Evolutionary conservation across 2,797 vertebrate species (phyloP), one percentile per base, ranked within the genome.

Genomic region (Siniperca scherzeri): DNA sequence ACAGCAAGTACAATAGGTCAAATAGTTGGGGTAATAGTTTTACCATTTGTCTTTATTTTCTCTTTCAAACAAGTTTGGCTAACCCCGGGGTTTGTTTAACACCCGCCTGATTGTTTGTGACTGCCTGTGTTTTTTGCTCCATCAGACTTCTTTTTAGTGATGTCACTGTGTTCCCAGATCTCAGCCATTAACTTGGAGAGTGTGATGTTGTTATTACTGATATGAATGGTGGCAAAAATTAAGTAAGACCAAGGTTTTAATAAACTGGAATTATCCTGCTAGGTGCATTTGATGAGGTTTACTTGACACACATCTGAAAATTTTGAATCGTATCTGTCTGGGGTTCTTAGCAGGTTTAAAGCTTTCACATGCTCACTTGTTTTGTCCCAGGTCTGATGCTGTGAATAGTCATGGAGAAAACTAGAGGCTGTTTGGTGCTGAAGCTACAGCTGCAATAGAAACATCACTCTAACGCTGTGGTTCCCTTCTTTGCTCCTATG

Each of bases 381-480:
- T 81, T 80, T 82, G 76, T 79, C 91, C 94, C 93, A 93, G 92
- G 93, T 94, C 94, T 92, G 89, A 91, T 89, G 78, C 86, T 91
- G 87, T 84, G 70, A 80, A 83, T 90, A 80, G 83, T 94, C 90
- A 88, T 91, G 89, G 89, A 92, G 87, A 87, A 80, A 92, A 83
- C 79, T 91, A 84, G 88, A 91, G 86, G 91, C 88, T 90, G 87
- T 87, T 86, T 85, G 77, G 77, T 88, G 80, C 90, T 88, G 72
- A 83, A 75, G 78, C 84, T 90, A 40, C 83, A 74, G 77, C 88
- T 91, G 80, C 86, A 81, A 62, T 90, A 87, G 83, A 90, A 90
- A 83, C 78, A 55, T 92, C 83, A 87, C 83, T 83, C 87, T 95
- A 94, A 95, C 87, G 60, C 76, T 55, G 81, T 62, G 86, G 87